phyloP scores from a whole-genome alignment of 2,888 invertebrate species.

The Mechanitis messenoides region DNA sequence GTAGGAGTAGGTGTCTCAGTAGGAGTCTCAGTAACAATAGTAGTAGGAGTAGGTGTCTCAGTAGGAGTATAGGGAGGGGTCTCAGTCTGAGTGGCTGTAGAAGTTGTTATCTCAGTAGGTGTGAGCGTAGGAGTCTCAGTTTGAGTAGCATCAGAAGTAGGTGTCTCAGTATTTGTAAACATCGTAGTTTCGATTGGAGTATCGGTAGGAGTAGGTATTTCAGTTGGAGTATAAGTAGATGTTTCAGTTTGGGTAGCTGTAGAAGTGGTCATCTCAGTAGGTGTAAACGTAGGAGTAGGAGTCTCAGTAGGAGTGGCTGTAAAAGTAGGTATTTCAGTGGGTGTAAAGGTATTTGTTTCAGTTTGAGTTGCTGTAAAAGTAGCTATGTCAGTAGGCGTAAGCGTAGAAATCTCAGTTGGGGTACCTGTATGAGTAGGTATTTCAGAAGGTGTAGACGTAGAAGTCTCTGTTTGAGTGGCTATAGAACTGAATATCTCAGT shows the following conservation, averaged over 20 bases:
- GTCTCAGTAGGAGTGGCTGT: slow-evolving; percentile 4
- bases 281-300: slow-evolving; percentile 1
- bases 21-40: slow-evolving; percentile 1
- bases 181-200: slow-evolving; percentile 3
- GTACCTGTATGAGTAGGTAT: slow-evolving; percentile 4
- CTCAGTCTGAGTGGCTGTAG: neutral
- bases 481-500: slow-evolving; percentile 9
- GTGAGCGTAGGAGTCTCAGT: neutral
- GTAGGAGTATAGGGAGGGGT: neutral
- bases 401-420: slow-evolving; percentile 8
- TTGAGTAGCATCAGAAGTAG: neutral
- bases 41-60: slow-evolving; percentile 8
- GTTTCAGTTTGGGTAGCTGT: slow-evolving; percentile 3
- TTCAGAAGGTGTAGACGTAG: slow-evolving; percentile 8
- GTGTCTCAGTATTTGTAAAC: neutral
- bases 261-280: slow-evolving; percentile 14
- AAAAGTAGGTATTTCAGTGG: slow-evolving; percentile 8
- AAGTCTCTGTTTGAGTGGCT: slow-evolving; percentile 19
- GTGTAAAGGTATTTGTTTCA: slow-evolving; percentile 12
- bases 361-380: slow-evolving; percentile 9
- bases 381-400: neutral
- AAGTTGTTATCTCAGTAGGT: neutral
- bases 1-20: slow-evolving; percentile 10
- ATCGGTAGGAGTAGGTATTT: slow-evolving; percentile 10
- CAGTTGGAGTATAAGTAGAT: slow-evolving; percentile 1